phyloP scores from a whole-genome alignment of 2,113 vertebrate species.

The Nyctereutes procyonoides region DNA sequence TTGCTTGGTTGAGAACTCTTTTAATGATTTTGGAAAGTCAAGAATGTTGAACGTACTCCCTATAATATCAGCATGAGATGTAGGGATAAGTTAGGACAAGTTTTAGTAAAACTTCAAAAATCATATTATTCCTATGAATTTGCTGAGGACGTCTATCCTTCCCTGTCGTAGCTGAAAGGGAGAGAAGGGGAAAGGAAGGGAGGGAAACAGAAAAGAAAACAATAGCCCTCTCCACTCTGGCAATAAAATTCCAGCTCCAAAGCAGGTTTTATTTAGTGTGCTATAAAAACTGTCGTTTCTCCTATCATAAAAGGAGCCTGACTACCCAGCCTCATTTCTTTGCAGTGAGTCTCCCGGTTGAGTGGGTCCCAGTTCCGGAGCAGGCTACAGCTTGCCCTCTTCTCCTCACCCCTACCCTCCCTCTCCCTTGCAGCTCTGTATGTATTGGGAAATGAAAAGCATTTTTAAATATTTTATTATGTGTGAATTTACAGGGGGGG shows the following conservation, averaged over 20 bases:
- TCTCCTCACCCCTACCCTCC: constrained; percentile 36
- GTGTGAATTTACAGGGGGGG: constrained; percentile 73
- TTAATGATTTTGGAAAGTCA: constrained; percentile 31
- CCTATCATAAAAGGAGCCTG: constrained; percentile 86
- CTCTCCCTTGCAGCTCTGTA: constrained; percentile 57
- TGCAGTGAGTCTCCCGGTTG: constrained; percentile 77
- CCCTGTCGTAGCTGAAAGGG: background rate
- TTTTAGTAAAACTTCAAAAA: constrained; percentile 6
- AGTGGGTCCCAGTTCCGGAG: constrained; percentile 57
- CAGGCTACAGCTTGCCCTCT: background rate
- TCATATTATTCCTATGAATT: constrained; percentile 10
- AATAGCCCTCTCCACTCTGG: constrained; percentile 77
- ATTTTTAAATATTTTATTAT: constrained; percentile 85
- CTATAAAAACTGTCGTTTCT: constrained; percentile 87
- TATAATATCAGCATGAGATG: constrained; percentile 21
- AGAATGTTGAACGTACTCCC: background rate
- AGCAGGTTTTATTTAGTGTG: constrained; percentile 87
- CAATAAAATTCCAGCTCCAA: constrained; percentile 83
- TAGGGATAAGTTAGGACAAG: background rate
- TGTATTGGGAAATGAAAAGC: constrained; percentile 80
- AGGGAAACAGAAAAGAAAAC: constrained; percentile 54
- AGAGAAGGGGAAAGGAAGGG: background rate
- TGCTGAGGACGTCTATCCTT: background rate
- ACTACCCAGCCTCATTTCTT: constrained; percentile 82
- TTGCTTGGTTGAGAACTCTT: constrained; percentile 46